Evolutionary conservation across 2,113 vertebrate species (phyloP).

Genomic region (Rhabdomys dilectus): DNA sequence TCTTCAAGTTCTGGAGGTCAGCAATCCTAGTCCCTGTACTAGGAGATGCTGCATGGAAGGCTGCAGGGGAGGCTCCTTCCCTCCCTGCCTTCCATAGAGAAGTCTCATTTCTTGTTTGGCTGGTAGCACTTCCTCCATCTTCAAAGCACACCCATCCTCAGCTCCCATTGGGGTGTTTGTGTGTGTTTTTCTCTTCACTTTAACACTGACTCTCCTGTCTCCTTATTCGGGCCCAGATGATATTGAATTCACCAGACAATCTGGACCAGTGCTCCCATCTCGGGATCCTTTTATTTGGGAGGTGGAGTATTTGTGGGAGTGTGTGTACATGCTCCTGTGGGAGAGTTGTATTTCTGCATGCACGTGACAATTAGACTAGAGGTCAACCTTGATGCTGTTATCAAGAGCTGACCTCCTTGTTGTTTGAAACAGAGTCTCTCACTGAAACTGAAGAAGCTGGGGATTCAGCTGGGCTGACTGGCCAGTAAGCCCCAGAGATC

Average conservation of each 20-base stretch:
- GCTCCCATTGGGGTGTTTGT: neutral
- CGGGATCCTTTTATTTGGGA: neutral
- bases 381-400: neutral
- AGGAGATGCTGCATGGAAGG: neutral
- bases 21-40: neutral
- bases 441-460: neutral
- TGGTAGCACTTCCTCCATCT: fast-evolving
- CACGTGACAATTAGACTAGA: too few species aligned
- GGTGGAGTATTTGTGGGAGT: neutral
- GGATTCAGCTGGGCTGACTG: neutral
- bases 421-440: neutral
- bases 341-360: neutral
- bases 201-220: too few species aligned
- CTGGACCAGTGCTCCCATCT: neutral
- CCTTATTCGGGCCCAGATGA: too few species aligned
- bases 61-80: neutral
- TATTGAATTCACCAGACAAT: too few species aligned
- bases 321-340: neutral
- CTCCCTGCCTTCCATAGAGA: too few species aligned
- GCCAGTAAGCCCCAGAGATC: neutral
- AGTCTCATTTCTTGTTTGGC: neutral
- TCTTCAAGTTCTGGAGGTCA: neutral
- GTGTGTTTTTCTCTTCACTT: neutral
- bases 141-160: neutral
- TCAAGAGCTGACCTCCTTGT: neutral